Evolutionary conservation across 2,113 vertebrate species (phyloP).

Genomic region (Rattus norvegicus): DNA sequence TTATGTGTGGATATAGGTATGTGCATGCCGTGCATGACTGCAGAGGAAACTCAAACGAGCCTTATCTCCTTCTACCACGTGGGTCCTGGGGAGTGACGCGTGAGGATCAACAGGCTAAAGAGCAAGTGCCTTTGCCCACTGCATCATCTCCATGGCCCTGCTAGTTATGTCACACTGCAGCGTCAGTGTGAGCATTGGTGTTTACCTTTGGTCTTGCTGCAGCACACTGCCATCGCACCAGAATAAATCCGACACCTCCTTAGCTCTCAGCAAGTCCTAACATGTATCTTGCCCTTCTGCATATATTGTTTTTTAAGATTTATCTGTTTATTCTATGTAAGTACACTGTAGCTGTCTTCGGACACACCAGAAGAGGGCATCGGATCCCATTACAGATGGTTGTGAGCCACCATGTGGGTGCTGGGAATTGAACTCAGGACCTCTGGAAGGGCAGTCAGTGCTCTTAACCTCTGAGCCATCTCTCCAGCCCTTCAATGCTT

Average conservation of each 20-base stretch:
- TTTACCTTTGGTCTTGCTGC: not conserved
- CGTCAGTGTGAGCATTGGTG: not conserved
- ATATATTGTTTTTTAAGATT: too few species aligned
- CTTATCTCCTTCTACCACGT: not conserved
- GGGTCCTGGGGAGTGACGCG: not conserved
- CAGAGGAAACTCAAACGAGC: not conserved
- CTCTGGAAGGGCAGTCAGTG: too few species aligned
- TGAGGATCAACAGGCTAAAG: not conserved
- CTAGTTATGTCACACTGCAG: not conserved
- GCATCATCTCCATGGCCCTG: not conserved
- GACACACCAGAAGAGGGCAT: too few species aligned
- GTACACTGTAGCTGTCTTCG: too few species aligned
- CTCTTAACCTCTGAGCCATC: too few species aligned
- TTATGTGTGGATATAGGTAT: too few species aligned
- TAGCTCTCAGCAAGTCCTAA: not conserved
- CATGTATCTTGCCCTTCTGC: not conserved
- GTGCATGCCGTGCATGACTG: not conserved
- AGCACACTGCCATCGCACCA: not conserved
- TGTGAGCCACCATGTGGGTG: too few species aligned
- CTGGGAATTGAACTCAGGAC: too few species aligned
- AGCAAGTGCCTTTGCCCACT: not conserved
- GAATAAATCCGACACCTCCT: not conserved
- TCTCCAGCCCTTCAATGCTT: too few species aligned
- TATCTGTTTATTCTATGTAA: too few species aligned
- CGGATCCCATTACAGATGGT: too few species aligned